Evolutionary conservation across 2,113 vertebrate species (phyloP), one percentile per base, ranked within the genome.

Genomic region (Gnathonemus echidnorhynchus): DNA sequence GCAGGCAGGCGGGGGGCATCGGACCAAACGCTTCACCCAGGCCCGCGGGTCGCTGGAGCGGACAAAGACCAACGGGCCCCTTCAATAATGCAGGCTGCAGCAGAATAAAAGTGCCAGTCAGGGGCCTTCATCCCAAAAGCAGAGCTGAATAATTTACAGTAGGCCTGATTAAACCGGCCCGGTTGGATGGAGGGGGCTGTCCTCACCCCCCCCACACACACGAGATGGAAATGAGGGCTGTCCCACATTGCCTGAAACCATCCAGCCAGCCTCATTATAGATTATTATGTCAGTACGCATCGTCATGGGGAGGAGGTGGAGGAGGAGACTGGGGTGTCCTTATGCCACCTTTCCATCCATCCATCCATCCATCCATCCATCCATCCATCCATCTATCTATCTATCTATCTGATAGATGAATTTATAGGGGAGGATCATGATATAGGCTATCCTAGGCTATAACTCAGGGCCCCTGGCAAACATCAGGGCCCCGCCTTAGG

Each of bases 51-150:
- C 21, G 83, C n/a, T 10, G 27, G 46, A 15, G 88, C 50, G 39
- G 53, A 52, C 91, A 94, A 92, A 93, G 91, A 88, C 93, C 90
- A 90, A 58, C 92, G 85, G 91, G 15, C 35, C 90, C 89, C 53
- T 88, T 96, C 93, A 96, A 96, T 96, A 95, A 96, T 96, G 93
- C 92, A 96, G 90, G 9, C 91, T 92, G 91, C 83, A 46, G 39
- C 92, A 94, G 93, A 95, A 95, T 95, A 94, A 95, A 94, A 93
- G 94, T 95, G 95, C 92, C 95, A 95, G 93, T 95, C 94, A 95
- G 93, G 94, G 91, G 91, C 88, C 92, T 92, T 93, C 92, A 93
- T 90, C 95, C 93, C 89, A 88, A 92, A 92, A 91, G 91, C 88
- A 92, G 58, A 87, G 91, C 93, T 96, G 93, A 95, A 96, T 96